Evolutionary conservation across 2,113 vertebrate species (phyloP).

Genomic region (Proteles cristata): DNA sequence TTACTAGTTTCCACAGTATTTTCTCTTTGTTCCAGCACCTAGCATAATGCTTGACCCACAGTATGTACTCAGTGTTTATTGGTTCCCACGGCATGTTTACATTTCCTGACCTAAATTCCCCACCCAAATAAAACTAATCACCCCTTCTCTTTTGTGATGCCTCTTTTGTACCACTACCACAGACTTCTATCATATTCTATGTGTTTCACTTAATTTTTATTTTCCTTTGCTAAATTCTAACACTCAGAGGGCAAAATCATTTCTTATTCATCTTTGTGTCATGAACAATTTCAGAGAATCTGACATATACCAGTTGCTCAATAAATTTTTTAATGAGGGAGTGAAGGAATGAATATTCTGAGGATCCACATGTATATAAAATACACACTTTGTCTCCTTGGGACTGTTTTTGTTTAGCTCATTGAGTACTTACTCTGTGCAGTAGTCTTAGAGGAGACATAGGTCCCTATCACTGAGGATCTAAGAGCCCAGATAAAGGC

Average conservation of each 20-base stretch:
- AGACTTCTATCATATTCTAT: not conserved
- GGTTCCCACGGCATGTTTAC: not conserved
- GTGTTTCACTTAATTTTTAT: constrained; percentile 30
- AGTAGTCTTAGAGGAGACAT: not conserved
- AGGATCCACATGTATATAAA: not conserved
- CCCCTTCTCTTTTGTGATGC: not conserved
- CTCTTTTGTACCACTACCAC: not conserved
- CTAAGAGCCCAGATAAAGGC: not conserved
- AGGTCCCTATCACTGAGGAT: not conserved
- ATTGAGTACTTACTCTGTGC: not conserved
- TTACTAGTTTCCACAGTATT: not conserved
- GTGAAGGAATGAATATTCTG: not conserved
- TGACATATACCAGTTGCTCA: not conserved
- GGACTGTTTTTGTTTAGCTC: not conserved
- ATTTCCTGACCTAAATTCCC: not conserved
- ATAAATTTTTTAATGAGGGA: not conserved
- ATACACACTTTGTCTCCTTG: not conserved
- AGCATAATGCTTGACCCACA: not conserved
- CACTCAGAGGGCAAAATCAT: not conserved
- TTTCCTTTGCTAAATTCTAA: not conserved
- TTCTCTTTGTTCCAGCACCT: not conserved
- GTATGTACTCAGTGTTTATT: not conserved
- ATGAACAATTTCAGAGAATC: not conserved
- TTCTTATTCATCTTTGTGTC: not conserved
- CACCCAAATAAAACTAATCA: not conserved